Conservation (phyloP, 2,888 invertebrate species). For the Andrena fulva region DNA sequence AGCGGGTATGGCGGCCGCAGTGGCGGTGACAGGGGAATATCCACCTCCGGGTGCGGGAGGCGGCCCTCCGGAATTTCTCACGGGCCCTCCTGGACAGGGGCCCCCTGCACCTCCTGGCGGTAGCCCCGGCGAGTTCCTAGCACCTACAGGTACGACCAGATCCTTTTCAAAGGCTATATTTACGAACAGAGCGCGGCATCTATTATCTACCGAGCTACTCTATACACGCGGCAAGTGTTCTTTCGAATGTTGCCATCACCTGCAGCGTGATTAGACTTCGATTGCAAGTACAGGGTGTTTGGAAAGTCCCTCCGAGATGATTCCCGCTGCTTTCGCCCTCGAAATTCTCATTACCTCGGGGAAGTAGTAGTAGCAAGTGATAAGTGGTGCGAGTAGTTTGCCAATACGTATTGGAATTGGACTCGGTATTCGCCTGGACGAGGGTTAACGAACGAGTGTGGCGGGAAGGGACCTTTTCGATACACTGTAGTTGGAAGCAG, state of each 20-base stretch:
- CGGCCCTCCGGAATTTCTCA: slow-evolving; percentile 83
- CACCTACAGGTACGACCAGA: slow-evolving; percentile 80
- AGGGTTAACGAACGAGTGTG: neutral
- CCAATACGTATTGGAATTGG: neutral
- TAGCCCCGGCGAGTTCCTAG: slow-evolving; percentile 83
- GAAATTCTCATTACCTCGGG: neutral
- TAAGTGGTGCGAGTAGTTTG: too few relatives aligned
- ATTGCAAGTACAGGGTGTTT: neutral
- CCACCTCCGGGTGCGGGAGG: slow-evolving; percentile 84
- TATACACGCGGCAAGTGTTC: neutral
- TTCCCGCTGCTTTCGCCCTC: neutral
- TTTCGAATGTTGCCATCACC: too few relatives aligned
- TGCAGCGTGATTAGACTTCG: neutral
- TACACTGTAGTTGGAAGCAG: slow-evolving; percentile 1
- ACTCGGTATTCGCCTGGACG: neutral
- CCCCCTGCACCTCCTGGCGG: slow-evolving; percentile 83
- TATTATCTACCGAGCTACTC: neutral
- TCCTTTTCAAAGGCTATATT: slow-evolving; percentile 23
- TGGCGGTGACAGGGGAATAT: slow-evolving; percentile 83
- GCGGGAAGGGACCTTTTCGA: neutral
- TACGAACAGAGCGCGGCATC: neutral
- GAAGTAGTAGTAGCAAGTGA: too few relatives aligned
- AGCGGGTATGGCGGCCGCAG: slow-evolving; percentile 83
- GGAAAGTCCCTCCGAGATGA: neutral
- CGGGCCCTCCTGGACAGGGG: slow-evolving; percentile 83